Conservation (phyloP, 2,113 vertebrate species). For the Rhabdomys dilectus region DNA sequence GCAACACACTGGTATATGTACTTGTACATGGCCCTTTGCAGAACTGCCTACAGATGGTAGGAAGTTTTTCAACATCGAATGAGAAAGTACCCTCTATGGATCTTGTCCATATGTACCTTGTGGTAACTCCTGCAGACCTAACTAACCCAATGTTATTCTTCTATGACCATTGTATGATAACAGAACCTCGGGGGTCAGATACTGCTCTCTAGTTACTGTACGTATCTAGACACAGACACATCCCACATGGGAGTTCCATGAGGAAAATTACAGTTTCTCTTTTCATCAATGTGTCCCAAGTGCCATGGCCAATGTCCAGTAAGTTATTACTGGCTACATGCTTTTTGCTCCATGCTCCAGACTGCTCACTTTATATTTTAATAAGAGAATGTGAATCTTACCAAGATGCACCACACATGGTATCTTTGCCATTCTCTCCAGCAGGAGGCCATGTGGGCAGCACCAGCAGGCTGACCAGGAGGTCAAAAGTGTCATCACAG, state of each 20-base stretch:
- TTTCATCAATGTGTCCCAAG: neutral
- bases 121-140: neutral
- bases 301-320: neutral
- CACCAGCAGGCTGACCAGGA: neutral
- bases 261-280: neutral
- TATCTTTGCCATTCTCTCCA: neutral
- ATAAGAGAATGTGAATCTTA: neutral
- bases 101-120: neutral
- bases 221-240: neutral
- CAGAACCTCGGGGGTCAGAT: neutral
- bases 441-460: neutral
- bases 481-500: neutral
- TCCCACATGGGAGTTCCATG: neutral
- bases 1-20: neutral
- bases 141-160: neutral
- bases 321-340: neutral
- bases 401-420: neutral
- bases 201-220: neutral
- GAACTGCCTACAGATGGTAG: neutral
- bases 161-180: neutral
- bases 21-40: neutral
- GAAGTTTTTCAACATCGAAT: neutral
- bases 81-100: neutral
- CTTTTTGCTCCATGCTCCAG: too few relatives aligned
- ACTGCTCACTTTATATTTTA: neutral